A percentile compares a stretch with the other conserved stretches of the same genome.
These are phyloP conservation scores for Syngnathoides biaculeatus DNA, from an alignment of 2,113 vertebrate genomes.

Conservation along the genomic window DNA sequence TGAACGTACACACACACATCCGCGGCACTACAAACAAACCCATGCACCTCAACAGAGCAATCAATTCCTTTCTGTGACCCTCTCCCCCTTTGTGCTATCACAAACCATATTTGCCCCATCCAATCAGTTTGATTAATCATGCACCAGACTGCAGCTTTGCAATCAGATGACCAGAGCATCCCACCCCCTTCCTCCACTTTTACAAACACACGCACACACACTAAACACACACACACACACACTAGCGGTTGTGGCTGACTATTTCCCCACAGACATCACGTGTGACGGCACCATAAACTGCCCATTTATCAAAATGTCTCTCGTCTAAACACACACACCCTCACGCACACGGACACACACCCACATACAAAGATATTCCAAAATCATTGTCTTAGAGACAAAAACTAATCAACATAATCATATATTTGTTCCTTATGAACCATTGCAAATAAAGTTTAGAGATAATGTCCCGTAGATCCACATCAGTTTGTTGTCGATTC, in stretches of 20 bases:
- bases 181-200: slow-evolving; percentile 28
- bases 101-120: slow-evolving; percentile 83
- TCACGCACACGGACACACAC: not conserved
- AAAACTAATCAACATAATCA: not conserved
- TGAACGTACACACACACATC: not conserved
- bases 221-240: slow-evolving; percentile 29
- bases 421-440: not conserved
- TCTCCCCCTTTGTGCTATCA: slow-evolving; percentile 66
- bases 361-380: slow-evolving; percentile 22
- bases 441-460: not conserved
- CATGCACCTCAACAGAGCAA: slow-evolving; percentile 43
- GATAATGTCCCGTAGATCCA: too few species aligned
- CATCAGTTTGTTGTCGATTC: not conserved
- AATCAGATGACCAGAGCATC: slow-evolving; percentile 84
- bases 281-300: slow-evolving; percentile 88
- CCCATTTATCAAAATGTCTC: slow-evolving; percentile 91
- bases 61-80: slow-evolving; percentile 64
- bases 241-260: slow-evolving; percentile 51
- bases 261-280: slow-evolving; percentile 83
- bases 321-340: slow-evolving; percentile 48
- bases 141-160: slow-evolving; percentile 80
- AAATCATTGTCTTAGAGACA: slow-evolving; percentile 30
- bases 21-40: slow-evolving; percentile 16
- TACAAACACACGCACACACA: slow-evolving; percentile 25
- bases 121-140: slow-evolving; percentile 94